Percentiles rank a stretch among this genome's conserved stretches.
These are phyloP conservation scores for Drosophila mayri DNA, from an alignment of 1,140 invertebrate genomes.

Conservation along the genomic window DNA sequence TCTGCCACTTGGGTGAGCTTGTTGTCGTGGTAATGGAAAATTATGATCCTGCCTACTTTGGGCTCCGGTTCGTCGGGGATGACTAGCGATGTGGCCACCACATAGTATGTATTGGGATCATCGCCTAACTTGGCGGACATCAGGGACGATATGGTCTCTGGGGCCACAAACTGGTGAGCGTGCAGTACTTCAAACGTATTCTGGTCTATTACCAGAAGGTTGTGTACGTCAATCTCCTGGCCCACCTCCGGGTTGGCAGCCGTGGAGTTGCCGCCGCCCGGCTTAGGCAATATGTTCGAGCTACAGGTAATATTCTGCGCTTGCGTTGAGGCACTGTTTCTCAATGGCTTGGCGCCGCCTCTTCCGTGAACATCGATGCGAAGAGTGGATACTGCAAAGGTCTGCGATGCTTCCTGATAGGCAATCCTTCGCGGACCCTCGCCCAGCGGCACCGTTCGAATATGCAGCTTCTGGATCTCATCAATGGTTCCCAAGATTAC, in stretches of 20 bases:
- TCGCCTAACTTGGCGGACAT: constrained; percentile 96
- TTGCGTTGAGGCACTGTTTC: constrained; percentile 92
- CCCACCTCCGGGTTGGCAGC: constrained; percentile 87
- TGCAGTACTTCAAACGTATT: constrained; percentile 98
- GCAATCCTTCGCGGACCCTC: constrained; percentile 97
- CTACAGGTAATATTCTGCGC: constrained; percentile 87
- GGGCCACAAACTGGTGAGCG: constrained; percentile 94
- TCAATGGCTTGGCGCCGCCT: constrained; percentile 88
- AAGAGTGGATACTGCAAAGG: constrained; percentile 97
- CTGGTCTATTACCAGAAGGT: constrained; percentile 97
- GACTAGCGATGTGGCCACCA: constrained; percentile 97
- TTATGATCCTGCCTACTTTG: constrained; percentile 93
- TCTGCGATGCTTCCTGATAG: constrained; percentile 97
- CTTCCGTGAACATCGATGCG: constrained; percentile 94
- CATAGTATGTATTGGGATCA: constrained; percentile 96
- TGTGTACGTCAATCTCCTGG: constrained; percentile 96
- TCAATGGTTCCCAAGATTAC: constrained; percentile 99
- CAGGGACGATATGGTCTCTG: constrained; percentile 95
- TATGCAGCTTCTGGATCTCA: constrained; percentile 99
- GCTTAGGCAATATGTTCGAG: constrained; percentile 85
- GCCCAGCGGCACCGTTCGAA: constrained; percentile 96
- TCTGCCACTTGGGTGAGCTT: constrained; percentile 96
- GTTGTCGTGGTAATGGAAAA: constrained; percentile 96
- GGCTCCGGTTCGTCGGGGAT: constrained; percentile 98
- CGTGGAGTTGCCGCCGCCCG: constrained; percentile 84